Evolutionary conservation across 2,797 vertebrate species (phyloP), one percentile per base, ranked within the genome.

Genomic region (Knipowitschia caucasica): DNA sequence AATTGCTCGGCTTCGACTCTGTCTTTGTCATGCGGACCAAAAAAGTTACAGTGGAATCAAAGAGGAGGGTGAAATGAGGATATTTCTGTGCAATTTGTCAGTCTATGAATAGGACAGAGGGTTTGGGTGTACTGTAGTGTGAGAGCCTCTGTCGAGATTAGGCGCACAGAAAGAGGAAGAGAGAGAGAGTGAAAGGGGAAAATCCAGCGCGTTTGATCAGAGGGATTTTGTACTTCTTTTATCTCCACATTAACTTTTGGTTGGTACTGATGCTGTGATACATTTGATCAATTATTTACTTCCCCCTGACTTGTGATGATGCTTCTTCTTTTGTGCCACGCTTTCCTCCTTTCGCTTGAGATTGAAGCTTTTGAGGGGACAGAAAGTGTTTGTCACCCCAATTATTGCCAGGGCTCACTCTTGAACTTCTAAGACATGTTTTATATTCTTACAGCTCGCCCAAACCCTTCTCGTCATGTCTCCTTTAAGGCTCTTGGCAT

Each of bases 221-320:
- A 55, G 29, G 69, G 72, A 74, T 84, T 77, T 82, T 80, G 78
- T 80, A 71, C 72, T 81, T 67, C 83, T 86, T 84, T 88, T 77
- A 86, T 84, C 78, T 80, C 71, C 34, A 40, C 84, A 83, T 86
- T 88, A 78, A 63, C 71, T 73, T 83, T 77, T 7, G 75, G 81
- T 84, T 87, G 81, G 82, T 86, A 82, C 75, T 52, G 79, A 75
- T 74, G 78, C 75, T 75, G 61, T 62, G 73, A 81, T 83, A 77
- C 73, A 80, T 83, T 79, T 86, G 83, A 88, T 89, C 73, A 87
- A 87, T 86, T 81, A 86, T 88, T 86, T 76, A 88, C 67, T 66
- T 52, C 69, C 50, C 40, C 26, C 60, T 50, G 67, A 68, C 71
- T 82, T 82, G 75, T 73, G 72, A 74, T 69, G 81, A 67, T 71